Base-by-base conservation (phyloP, 2,797 vertebrate species). In the Liparis tanakae region DNA sequence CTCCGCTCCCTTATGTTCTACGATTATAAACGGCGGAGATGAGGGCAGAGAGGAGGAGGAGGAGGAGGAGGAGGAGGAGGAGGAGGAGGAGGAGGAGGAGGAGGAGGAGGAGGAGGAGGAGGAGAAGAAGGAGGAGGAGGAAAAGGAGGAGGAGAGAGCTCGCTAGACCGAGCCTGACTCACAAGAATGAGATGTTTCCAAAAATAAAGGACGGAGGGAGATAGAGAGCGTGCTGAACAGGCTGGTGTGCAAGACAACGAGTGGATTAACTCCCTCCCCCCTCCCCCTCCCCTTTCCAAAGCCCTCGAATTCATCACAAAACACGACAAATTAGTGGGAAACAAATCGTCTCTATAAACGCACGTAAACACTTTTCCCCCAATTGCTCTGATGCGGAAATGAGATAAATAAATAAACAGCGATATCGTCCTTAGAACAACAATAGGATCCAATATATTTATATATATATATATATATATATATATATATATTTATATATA, bases 171-270 rank as follows among this genome's bases (percentile, higher is more conserved):
- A 85, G 83, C 64, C 87, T 87, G 89, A 90, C 86, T 91, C 88
- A 90, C 84, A 41, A 91, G 89, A 90, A 92, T 85, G 89, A 92
- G 80, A 92, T 88, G 90, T 87, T 92, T 92, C 92, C 93, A 91
- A 92, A 93, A 93, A 92, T 91, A 90, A 85, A 91, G 70, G 68
- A 74, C 74, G 59, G 63, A 75, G 72, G 56, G 78, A 67, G 50
- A 62, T 55, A 58, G 48, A 57, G 41, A 22, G 37, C 84, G 84
- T 84, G 89, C 87, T 84, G 85, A 92, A 90, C 83, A 90, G 85
- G 84, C 90, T 84, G 85, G 72, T 91, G 85, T 72, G 89, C 70
- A 88, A 90, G 89, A 84, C 88, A 86, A 90, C 50, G 34, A 85
- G 87, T 86, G 87, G 89, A 89, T 93, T 90, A 89, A 86, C 80